phyloP scores from a whole-genome alignment of 2,888 invertebrate species.

The Physocephala rufipes region DNA sequence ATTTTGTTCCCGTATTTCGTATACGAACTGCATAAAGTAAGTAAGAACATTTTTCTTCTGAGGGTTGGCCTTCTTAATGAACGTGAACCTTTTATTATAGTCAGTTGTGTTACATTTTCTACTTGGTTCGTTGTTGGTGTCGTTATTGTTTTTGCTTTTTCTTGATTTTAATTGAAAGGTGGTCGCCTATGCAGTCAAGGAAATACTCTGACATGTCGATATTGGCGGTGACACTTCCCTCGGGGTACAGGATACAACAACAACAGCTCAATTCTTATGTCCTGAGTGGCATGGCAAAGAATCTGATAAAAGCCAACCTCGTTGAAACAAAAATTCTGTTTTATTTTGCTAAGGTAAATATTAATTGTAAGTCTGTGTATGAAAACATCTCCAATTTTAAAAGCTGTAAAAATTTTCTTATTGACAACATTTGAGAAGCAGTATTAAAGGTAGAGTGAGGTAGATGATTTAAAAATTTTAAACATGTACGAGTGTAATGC shows the following conservation, averaged over 20 bases:
- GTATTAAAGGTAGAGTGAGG: too few species aligned
- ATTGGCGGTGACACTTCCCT: conserved; percentile 82
- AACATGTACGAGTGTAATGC: too few species aligned
- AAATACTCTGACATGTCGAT: conserved; percentile 84
- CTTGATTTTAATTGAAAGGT: conserved; percentile 57
- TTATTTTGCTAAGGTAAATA: conserved; percentile 88
- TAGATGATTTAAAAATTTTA: too few species aligned
- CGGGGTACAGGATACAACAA: conserved; percentile 88
- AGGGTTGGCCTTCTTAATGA: background rate
- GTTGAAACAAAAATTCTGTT: conserved; percentile 82
- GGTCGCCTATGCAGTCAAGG: conserved; percentile 79
- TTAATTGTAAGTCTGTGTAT: background rate
- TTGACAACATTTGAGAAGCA: too few species aligned
- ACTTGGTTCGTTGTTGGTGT: background rate
- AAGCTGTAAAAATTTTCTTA: too few species aligned
- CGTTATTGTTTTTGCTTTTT: background rate
- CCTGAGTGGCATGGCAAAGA: conserved; percentile 74
- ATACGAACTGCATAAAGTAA: conserved; percentile 84
- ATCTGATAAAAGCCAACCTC: conserved; percentile 83
- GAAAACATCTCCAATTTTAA: background rate
- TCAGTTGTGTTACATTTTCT: background rate
- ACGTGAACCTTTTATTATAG: conserved; percentile 6
- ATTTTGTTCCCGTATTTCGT: conserved; percentile 88
- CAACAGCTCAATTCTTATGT: conserved; percentile 86
- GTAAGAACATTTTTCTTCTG: conserved; percentile 26